phyloP scores from a whole-genome alignment of 1,140 invertebrate genomes.

The Gryllus bimaculatus region DNA sequence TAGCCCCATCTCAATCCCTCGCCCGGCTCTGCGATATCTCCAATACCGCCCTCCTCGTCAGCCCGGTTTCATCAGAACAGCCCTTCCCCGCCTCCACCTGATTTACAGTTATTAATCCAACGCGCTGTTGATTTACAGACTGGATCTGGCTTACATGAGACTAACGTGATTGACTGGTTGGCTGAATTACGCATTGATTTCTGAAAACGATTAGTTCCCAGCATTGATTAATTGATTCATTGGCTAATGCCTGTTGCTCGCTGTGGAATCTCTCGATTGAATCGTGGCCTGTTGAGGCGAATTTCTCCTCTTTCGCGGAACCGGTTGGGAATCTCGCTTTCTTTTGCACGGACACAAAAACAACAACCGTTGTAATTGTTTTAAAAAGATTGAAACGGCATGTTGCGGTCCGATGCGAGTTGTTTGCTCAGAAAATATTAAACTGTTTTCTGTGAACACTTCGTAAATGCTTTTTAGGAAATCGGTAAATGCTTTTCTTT shows the following conservation, averaged over 20 bases:
- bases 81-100: not conserved
- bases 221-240: conserved; percentile 5
- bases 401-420: too few species aligned
- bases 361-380: too few species aligned
- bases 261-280: not conserved
- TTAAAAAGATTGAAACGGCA: too few species aligned
- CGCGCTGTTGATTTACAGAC: not conserved
- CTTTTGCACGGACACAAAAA: too few species aligned
- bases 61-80: not conserved
- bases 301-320: not conserved
- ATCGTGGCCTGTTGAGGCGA: not conserved
- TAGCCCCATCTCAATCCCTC: too few species aligned
- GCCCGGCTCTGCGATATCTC: too few species aligned
- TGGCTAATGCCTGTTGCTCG: not conserved
- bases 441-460: too few species aligned
- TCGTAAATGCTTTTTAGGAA: too few species aligned
- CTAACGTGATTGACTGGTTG: conserved; percentile 3
- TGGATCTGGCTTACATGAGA: not conserved
- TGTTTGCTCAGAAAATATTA: too few species aligned
- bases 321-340: too few species aligned
- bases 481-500: too few species aligned
- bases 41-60: too few species aligned
- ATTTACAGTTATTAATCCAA: conserved; percentile 2
- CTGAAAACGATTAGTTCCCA: not conserved
- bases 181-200: not conserved